Evolutionary conservation across 2,888 invertebrate species (phyloP), one percentile per base, ranked within the genome.

Genomic region (Megaustenia siamemsis): DNA sequence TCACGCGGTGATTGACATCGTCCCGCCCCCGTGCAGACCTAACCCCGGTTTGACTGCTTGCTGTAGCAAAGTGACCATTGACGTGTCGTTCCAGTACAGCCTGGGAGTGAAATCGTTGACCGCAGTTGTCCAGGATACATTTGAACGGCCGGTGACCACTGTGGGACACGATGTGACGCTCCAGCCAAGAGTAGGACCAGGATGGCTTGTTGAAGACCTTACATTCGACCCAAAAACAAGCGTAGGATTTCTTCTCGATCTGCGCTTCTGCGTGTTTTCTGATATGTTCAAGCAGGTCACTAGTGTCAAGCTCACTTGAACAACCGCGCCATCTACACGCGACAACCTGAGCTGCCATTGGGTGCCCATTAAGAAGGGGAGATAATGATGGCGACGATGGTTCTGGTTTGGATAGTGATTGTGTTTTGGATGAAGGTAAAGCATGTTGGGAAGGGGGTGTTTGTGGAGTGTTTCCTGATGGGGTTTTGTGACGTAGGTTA

Each of bases 81-180:
- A 98, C 98, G 93, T 99, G 98, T 90, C 98, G 96, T 94, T 98
- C 97, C 90, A 98, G 95, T 86, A 97, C 96, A 69, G 87, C 89
- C 90, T 94, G 94, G 32, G 95, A 93, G 40, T 94, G 93, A 90
- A 95, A 95, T 60, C 95, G 92, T 86, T 93, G 93, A 96, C 94
- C 97, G 94, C 98, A 99, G 91, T 97, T 97, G 93, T 97, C 98
- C 90, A 99, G 97, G 94, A 98, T 98, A 95, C 98, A 99, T 92
- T 97, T 96, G 95, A 97, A 98, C 43, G 98, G 98, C 94, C 98
- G 98, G 94, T 97, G 97, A 71, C 97, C 97, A 84, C 97, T 97
- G 94, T 98, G 98, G 0, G 96, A 96, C 78, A 98, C 95, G 73
- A 98, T 97, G 94, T 98, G 98, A 75, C 98, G 95, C 93, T 98